A percentile compares a stretch with the other conserved stretches of the same genome.
Conservation (phyloP, 1,140 invertebrate species). For the Cotesia glomerata region DNA sequence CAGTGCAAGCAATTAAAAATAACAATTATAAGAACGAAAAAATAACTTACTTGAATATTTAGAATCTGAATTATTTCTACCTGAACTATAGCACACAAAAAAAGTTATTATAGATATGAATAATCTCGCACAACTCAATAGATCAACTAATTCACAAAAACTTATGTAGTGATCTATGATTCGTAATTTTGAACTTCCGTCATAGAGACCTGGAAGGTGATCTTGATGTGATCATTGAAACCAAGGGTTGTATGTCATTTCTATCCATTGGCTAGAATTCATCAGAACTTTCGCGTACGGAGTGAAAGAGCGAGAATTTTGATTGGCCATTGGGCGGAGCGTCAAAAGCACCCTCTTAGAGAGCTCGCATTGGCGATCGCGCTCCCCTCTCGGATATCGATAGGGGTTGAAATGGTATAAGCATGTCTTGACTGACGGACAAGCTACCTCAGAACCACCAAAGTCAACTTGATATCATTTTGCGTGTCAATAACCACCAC, state of each 20-base stretch:
- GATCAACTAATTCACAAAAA: conserved; percentile 28
- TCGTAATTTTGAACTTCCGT: conserved; percentile 43
- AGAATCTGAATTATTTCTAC: too few species aligned
- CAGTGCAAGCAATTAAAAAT: too few species aligned
- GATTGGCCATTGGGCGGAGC: conserved; percentile 53
- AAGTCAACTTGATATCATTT: conserved; percentile 42
- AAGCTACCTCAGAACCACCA: conserved; percentile 31
- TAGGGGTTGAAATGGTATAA: conserved; percentile 28
- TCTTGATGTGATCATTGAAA: conserved; percentile 35
- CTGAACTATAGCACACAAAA: neutral
- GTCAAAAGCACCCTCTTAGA: conserved; percentile 7
- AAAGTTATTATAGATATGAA: conserved; percentile 8
- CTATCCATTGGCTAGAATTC: conserved; percentile 26
- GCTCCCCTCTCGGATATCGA: conserved; percentile 29
- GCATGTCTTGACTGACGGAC: conserved; percentile 14
- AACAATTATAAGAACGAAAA: neutral
- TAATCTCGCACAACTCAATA: conserved; percentile 24
- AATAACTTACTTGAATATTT: neutral
- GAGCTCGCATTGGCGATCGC: conserved; percentile 37
- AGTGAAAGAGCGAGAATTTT: conserved; percentile 17
- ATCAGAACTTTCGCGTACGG: conserved; percentile 16
- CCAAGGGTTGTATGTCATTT: conserved; percentile 30
- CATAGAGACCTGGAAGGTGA: conserved; percentile 18
- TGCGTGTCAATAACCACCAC: conserved; percentile 15
- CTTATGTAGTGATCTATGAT: conserved; percentile 37